Conservation (phyloP, 2,113 vertebrate species). For the Rattus rattus region DNA sequence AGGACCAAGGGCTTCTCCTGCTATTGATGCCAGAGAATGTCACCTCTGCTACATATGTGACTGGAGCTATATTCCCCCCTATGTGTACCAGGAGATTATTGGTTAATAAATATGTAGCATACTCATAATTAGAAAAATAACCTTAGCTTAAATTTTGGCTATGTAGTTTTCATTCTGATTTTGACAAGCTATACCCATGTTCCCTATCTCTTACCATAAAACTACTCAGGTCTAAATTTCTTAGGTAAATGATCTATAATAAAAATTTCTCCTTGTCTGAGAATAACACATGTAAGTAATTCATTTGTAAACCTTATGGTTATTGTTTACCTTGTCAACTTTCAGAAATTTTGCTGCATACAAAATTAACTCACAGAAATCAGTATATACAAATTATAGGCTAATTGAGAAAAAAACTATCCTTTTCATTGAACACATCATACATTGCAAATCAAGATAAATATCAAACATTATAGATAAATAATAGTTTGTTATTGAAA, state of each 20-base stretch:
- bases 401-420: not conserved
- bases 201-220: constrained; percentile 60
- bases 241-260: constrained; percentile 73
- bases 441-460: not conserved
- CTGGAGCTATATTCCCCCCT: not conserved
- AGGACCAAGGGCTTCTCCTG: too few relatives aligned
- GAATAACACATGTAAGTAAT: constrained; percentile 76
- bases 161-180: not conserved
- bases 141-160: constrained; percentile 53
- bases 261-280: constrained; percentile 73
- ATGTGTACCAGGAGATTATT: not conserved
- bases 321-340: constrained; percentile 70
- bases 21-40: too few relatives aligned
- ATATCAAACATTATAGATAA: not conserved
- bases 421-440: not conserved
- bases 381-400: not conserved
- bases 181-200: not conserved
- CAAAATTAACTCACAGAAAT: not conserved
- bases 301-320: constrained; percentile 68
- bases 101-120: constrained; percentile 45
- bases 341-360: too few relatives aligned
- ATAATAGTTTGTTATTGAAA: too few relatives aligned
- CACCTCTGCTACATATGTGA: not conserved
- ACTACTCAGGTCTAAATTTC: constrained; percentile 59
- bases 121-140: constrained; percentile 49